Conservation (phyloP, 1,140 invertebrate species). For the Nebria ingens region DNA sequence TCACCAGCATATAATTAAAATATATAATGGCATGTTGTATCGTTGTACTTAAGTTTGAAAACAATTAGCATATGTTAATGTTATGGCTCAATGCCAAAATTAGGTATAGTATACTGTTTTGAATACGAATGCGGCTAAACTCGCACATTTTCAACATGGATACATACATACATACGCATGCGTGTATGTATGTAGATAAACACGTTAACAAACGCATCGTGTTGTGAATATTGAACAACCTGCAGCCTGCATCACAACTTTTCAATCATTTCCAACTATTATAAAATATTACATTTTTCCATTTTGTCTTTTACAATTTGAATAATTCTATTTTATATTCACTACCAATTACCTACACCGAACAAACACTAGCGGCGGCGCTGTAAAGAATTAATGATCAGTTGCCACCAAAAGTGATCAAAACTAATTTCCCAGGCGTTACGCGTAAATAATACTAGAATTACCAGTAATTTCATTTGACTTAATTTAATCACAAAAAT, state of each 20-base stretch:
- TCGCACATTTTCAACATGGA: background rate
- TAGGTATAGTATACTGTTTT: background rate
- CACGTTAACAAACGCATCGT: background rate
- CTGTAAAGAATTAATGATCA: no score
- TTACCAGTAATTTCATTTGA: slow-evolving; percentile 6
- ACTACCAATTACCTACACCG: no score
- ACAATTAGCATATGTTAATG: slow-evolving; percentile 21
- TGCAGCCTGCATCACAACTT: background rate
- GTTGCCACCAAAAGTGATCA: background rate
- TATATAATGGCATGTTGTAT: slow-evolving; percentile 18
- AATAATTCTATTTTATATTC: no score
- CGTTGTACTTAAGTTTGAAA: slow-evolving; percentile 15
- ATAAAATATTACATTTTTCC: no score
- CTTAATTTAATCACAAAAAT: slow-evolving; percentile 6
- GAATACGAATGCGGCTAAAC: background rate
- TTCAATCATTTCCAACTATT: no score
- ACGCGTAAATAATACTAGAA: slow-evolving; percentile 9
- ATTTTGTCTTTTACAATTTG: no score
- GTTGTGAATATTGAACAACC: background rate
- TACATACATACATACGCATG: background rate
- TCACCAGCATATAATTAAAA: slow-evolving; percentile 20
- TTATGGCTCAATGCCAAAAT: slow-evolving; percentile 19
- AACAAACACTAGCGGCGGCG: no score
- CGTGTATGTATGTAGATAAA: background rate
- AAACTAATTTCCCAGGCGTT: background rate